Evolutionary conservation across 2,888 invertebrate species (phyloP).

Genomic region (Lycophotia porphyrea): DNA sequence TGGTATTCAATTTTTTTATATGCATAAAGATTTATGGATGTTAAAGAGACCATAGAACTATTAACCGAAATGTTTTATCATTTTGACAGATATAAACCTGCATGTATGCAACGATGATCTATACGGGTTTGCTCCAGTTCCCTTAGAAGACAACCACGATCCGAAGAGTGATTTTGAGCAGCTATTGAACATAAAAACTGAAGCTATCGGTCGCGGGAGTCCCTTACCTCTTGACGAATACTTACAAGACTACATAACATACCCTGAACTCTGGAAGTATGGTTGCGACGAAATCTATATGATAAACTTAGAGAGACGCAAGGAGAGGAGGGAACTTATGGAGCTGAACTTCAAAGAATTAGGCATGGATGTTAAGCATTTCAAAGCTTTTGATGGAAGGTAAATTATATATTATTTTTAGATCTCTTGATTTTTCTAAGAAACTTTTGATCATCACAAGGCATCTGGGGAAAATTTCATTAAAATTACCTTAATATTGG

Average conservation of each 20-base stretch:
- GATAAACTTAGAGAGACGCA: constrained; percentile 97
- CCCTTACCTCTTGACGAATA: constrained; percentile 83
- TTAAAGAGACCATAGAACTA: background rate
- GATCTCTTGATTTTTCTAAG: constrained; percentile 11
- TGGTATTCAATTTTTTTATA: background rate
- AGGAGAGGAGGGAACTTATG: constrained; percentile 95
- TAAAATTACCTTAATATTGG: background rate
- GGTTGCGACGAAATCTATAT: constrained; percentile 96
- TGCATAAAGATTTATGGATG: background rate
- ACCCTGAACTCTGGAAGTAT: constrained; percentile 90
- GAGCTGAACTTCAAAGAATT: constrained; percentile 93
- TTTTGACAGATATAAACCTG: constrained; percentile 70
- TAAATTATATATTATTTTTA: constrained; percentile 73
- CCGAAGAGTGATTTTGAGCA: constrained; percentile 92
- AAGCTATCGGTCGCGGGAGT: constrained; percentile 92
- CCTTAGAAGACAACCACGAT: constrained; percentile 93
- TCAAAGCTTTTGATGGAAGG: constrained; percentile 98
- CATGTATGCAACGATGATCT: constrained; percentile 94
- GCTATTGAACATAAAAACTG: constrained; percentile 93
- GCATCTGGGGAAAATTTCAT: background rate
- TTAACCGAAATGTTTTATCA: background rate
- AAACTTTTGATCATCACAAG: background rate
- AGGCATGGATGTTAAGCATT: constrained; percentile 93
- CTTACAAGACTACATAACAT: constrained; percentile 77
- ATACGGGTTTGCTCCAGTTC: constrained; percentile 96